Base-by-base conservation (phyloP, 2,888 invertebrate genomes). In the Philonicus albiceps region DNA sequence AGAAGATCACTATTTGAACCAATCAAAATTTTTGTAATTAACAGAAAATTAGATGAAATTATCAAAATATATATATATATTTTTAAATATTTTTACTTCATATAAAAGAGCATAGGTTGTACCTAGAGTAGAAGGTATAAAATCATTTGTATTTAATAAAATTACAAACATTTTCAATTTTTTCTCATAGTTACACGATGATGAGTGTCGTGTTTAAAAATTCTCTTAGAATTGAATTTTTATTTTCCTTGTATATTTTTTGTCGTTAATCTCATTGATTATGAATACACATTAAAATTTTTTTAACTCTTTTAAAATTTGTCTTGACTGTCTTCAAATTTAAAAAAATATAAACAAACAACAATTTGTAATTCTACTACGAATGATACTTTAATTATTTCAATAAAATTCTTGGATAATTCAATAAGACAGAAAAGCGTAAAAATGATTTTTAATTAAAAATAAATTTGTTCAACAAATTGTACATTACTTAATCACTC, bases 1-100 rank as follows among this genome's bases (percentile, higher is more conserved):
- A 0, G 92, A 92, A 37, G 93, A 94, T 87, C 94, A 94, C 89
- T 95, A 93, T 89, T 92, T 93, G 55, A 92, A 91, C 88, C 91
- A 90, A 88, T 92, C 91, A 13, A 91, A 91, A 89, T 92, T 91
- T 87, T 90, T 92, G 90, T 92, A 89, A 90, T 22, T 49, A 49
- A n/a, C 49, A n/a, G 49, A 6, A n/a, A 49, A 49, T 5, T n/a
- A n/a, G 11, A 2, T 49, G 6, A 19, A 49, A 7, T 6, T 49
- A n/a, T 7, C 16, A 19, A n/a, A n/a, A 49, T 1, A n/a, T n/a
- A 49, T 49, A n/a, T 49, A 40, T 43, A 16, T 3, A 6, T 49
- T 16, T 49, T 16, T 16, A n/a, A 16, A n/a, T 49, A 19, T 19
- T 49, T 16, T 16, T 49, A 49, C 1, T 5, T 5, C 13, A 13